Conservation (phyloP, 1,140 invertebrate genomes). For the Acromyrmex heyeri region DNA sequence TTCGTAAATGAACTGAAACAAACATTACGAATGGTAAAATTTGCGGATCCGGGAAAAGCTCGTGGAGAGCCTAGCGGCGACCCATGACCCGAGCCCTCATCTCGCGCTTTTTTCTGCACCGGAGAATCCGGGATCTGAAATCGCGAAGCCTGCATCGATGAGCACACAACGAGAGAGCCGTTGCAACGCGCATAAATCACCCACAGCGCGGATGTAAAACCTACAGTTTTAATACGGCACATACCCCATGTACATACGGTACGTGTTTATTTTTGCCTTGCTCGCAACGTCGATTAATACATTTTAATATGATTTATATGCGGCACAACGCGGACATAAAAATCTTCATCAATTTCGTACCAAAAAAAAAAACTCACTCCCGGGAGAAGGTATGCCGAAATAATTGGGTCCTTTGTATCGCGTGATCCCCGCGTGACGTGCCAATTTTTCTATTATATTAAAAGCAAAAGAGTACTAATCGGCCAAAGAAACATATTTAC, state of each 20-base stretch:
- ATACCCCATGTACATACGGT: conserved; percentile 7
- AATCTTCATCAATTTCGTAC: conserved; percentile 48
- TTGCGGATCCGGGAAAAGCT: conserved; percentile 22
- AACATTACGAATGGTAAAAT: not conserved
- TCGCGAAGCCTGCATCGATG: conserved; percentile 55
- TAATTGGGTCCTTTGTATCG: conserved; percentile 46
- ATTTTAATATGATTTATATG: conserved; percentile 63
- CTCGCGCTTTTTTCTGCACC: conserved; percentile 49
- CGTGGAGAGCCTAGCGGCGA: conserved; percentile 18
- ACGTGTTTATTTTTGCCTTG: conserved; percentile 34
- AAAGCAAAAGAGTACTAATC: not conserved
- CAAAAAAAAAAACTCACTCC: conserved; percentile 11
- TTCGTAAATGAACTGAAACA: conserved; percentile 9
- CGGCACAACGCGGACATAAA: conserved; percentile 35
- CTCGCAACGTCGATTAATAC: conserved; percentile 54
- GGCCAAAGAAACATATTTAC: not conserved
- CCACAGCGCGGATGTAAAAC: conserved; percentile 43
- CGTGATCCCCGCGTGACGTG: not conserved
- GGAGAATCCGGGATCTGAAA: conserved; percentile 52
- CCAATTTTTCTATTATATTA: conserved; percentile 35
- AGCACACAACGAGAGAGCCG: conserved; percentile 32
- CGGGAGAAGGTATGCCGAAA: conserved; percentile 28
- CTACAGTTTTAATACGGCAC: conserved; percentile 49
- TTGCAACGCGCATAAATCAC: conserved; percentile 61
- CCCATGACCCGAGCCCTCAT: conserved; percentile 45